A percentile compares a stretch with the other conserved stretches of the same genome.
Evolutionary conservation across 2,113 vertebrate species (phyloP).

Genomic region (Corynorhinus townsendii): DNA sequence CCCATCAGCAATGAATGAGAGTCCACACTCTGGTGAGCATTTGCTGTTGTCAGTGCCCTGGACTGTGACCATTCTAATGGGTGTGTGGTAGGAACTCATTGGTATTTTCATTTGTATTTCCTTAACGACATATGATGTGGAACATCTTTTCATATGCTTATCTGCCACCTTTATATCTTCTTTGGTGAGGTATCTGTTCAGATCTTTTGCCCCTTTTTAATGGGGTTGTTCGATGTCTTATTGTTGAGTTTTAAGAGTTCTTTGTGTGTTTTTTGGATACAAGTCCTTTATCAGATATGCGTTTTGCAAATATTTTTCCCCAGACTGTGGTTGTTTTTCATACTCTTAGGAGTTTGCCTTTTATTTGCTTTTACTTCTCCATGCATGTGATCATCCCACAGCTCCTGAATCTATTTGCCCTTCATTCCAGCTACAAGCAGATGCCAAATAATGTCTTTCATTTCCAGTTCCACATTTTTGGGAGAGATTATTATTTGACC

Average conservation of each 20-base stretch:
- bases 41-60: background rate
- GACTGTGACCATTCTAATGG: background rate
- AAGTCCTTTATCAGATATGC: background rate
- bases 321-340: background rate
- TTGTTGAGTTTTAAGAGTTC: background rate
- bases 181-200: background rate
- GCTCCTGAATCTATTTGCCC: conserved; percentile 19
- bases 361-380: background rate
- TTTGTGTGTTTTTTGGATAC: background rate
- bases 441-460: background rate
- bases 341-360: background rate
- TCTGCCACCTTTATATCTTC: background rate
- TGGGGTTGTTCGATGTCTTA: background rate
- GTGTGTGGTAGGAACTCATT: background rate
- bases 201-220: background rate
- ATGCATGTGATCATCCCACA: background rate
- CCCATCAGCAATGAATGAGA: background rate
- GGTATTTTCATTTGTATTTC: background rate
- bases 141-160: background rate
- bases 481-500: background rate
- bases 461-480: background rate
- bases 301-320: conserved; percentile 10
- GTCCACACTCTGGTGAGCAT: background rate
- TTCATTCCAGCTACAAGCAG: background rate
- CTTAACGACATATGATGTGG: background rate